phyloP scores from a whole-genome alignment of 2,113 vertebrate species.

The Apus apus region DNA sequence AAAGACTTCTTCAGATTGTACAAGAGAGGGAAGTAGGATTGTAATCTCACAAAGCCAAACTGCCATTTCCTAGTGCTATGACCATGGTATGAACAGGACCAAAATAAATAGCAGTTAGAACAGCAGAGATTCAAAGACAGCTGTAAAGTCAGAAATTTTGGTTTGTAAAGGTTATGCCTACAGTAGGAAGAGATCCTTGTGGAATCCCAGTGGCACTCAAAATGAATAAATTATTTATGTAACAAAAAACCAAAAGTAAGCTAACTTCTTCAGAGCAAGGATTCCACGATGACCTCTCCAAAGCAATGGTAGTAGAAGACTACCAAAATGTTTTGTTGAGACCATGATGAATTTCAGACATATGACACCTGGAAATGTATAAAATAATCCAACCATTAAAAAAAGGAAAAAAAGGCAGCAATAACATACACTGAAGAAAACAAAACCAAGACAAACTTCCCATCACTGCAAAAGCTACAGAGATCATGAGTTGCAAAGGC shows the following conservation, averaged over 20 bases:
- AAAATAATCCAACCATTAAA: neutral
- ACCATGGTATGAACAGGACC: neutral
- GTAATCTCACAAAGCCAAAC: neutral
- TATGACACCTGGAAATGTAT: neutral
- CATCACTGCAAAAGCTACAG: neutral
- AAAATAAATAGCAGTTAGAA: neutral
- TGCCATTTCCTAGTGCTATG: neutral
- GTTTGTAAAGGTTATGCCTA: neutral
- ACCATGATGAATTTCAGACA: neutral
- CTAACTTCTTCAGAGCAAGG: neutral
- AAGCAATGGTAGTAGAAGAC: neutral
- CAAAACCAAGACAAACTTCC: neutral
- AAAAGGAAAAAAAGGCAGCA: neutral
- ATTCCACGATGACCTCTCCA: neutral
- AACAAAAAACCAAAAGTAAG: neutral
- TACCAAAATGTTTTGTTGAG: neutral
- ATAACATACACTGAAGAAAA: neutral
- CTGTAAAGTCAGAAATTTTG: neutral
- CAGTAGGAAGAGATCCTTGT: neutral
- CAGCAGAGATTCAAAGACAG: accelerated
- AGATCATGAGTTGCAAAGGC: neutral
- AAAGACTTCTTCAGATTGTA: neutral
- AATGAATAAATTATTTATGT: neutral
- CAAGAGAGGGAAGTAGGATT: neutral
- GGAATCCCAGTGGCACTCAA: neutral